Conservation (phyloP, 2,888 invertebrate genomes). For the Zygaena filipendulae region DNA sequence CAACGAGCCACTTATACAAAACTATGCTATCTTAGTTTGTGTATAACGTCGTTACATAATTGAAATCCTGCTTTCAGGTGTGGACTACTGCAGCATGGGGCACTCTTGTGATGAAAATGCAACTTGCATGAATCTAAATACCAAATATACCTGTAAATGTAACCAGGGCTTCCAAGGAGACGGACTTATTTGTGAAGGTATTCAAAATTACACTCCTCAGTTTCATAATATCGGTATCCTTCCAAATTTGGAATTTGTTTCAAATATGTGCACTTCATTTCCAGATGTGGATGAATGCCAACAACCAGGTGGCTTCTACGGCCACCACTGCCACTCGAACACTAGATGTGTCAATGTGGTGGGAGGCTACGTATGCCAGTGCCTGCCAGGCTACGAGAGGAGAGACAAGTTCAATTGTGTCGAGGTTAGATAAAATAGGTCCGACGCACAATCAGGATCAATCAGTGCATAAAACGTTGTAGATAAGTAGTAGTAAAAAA, state of each 20-base stretch:
- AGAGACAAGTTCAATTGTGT: conserved; percentile 83
- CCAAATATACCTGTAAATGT: conserved; percentile 91
- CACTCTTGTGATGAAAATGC: conserved; percentile 92
- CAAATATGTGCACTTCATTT: too few species aligned
- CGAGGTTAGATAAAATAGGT: too few species aligned
- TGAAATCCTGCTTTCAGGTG: too few species aligned
- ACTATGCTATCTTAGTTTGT: too few species aligned
- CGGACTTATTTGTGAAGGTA: conserved; percentile 81
- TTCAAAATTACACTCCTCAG: too few species aligned
- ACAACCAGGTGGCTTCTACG: conserved; percentile 78
- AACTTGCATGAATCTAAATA: conserved; percentile 90
- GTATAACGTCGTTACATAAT: too few species aligned
- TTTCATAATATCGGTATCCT: too few species aligned
- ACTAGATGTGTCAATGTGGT: conserved; percentile 85
- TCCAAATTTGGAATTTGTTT: too few species aligned
- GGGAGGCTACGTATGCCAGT: conserved; percentile 87
- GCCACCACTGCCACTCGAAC: conserved; percentile 88
- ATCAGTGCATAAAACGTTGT: too few species aligned
- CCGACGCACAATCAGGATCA: too few species aligned
- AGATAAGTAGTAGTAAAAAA: too few species aligned
- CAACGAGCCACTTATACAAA: too few species aligned
- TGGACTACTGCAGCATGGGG: conserved; percentile 89
- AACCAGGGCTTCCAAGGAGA: conserved; percentile 90
- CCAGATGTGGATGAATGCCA: conserved; percentile 89
- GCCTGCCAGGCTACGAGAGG: conserved; percentile 80